Evolutionary conservation across 2,888 invertebrate species (phyloP), one percentile per base, ranked within the genome.

Genomic region (Coronaproctus castanopsis): DNA sequence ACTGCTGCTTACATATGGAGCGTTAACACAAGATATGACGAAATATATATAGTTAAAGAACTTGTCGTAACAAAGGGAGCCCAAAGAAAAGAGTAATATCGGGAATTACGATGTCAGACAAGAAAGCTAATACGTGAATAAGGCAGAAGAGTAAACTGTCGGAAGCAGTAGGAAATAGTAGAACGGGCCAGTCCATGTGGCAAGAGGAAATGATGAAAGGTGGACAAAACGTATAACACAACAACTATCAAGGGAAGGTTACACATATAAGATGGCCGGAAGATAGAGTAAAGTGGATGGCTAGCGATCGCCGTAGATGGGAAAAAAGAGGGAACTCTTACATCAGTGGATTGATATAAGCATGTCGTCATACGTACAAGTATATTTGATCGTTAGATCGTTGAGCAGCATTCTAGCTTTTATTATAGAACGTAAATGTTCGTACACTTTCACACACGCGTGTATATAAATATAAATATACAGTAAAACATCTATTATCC

Each of bases 201-300:
- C 36, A 5, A 50, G 49, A 61, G 3, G 21, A 53, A 36, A 48
- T 36, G 54, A 52, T 20, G 24, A 59, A 53, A 57, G 57, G 24
- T 19, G 57, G 56, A 56, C 49, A 3, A 58, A 48, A 49, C 22
- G 24, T 21, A 36, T 24, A 21, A 60, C 36, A 58, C 36, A 60
- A 52, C 14, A 36, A 14, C 8, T 36, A 36, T 14, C 21, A 50
- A 56, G 55, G 56, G 50, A 50, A 36, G 36, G n/a, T n/a, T n/a
- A n/a, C n/a, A n/a, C n/a, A n/a, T n/a, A n/a, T n/a, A n/a, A n/a
- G n/a, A n/a, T n/a, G n/a, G n/a, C n/a, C n/a, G n/a, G n/a, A n/a
- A n/a, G n/a, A n/a, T n/a, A n/a, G n/a, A n/a, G n/a, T n/a, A n/a
- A n/a, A n/a, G n/a, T n/a, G n/a, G n/a, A n/a, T n/a, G n/a, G n/a